These are phyloP conservation scores for Myodes glareolus DNA, from an alignment of 2,113 vertebrate genomes.

Conservation along the genomic window DNA sequence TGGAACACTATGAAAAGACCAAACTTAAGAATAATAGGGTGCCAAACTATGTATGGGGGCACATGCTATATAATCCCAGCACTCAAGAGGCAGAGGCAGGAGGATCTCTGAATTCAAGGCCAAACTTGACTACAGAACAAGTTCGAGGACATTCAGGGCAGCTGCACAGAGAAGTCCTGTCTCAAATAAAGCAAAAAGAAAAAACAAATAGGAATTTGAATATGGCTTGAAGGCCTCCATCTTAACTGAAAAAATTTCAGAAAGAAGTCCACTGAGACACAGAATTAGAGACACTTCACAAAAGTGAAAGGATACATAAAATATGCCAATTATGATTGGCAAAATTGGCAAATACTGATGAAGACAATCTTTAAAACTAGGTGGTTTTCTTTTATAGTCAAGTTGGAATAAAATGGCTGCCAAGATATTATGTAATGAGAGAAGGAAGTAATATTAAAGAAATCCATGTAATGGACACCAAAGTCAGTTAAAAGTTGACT, in stretches of 20 bases:
- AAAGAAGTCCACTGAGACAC: conserved; percentile 32
- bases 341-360: conserved; percentile 53
- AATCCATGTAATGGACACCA: conserved; percentile 7
- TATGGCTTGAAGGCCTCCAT: conserved; percentile 4
- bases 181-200: background rate
- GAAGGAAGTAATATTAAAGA: background rate
- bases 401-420: conserved; percentile 41
- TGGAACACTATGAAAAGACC: background rate
- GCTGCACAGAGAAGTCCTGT: background rate
- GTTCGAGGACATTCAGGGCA: background rate
- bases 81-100: background rate
- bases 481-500: conserved; percentile 12
- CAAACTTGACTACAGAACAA: background rate
- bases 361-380: conserved; percentile 2
- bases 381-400: background rate
- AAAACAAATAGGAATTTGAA: background rate
- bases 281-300: conserved; percentile 21
- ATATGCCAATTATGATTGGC: background rate
- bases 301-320: conserved; percentile 30
- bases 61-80: background rate
- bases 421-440: background rate
- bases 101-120: background rate
- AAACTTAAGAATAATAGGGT: background rate
- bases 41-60: background rate
- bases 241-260: conserved; percentile 33